A percentile compares a stretch with the other conserved stretches of the same genome.
Evolutionary conservation across 2,113 vertebrate genomes (phyloP).

Genomic region (Rhadina sibilatrix): DNA sequence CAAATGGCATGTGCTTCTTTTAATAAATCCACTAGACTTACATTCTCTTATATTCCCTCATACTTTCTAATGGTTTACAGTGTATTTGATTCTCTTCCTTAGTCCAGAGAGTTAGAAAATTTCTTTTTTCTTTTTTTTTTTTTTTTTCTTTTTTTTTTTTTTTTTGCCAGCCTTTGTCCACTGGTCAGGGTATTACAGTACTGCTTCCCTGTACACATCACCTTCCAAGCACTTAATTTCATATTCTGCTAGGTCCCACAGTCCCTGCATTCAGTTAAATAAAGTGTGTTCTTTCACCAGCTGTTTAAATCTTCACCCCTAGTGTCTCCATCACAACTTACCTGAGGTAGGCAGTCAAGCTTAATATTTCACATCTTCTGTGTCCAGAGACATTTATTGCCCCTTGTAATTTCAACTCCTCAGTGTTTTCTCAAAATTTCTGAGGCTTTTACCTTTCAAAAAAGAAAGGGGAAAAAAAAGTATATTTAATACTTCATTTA

Average conservation of each 20-base stretch:
- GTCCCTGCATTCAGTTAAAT: not conserved
- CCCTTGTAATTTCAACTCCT: not conserved
- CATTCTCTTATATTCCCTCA: not conserved
- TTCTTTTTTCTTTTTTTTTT: not conserved
- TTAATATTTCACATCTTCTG: not conserved
- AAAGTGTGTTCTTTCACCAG: not conserved
- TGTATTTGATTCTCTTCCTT: not conserved
- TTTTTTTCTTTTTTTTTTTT: no score
- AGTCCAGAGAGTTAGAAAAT: not conserved
- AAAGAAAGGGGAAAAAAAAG: not conserved
- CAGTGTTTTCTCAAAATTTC: not conserved
- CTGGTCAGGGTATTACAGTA: not conserved
- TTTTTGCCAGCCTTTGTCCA: not conserved
- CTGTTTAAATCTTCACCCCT: not conserved
- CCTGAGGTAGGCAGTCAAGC: not conserved
- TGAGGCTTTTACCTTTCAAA: not conserved
- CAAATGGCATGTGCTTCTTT: not conserved
- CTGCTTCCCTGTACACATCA: not conserved
- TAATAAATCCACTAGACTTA: not conserved
- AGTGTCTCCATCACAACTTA: not conserved
- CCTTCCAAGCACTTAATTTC: not conserved
- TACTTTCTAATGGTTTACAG: not conserved
- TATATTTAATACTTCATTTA: not conserved
- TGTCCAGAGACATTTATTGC: not conserved
- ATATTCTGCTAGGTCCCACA: not conserved